Evolutionary conservation across 2,113 vertebrate genomes (phyloP), one percentile per base, ranked within the genome.

Genomic region (Fulica atra): DNA sequence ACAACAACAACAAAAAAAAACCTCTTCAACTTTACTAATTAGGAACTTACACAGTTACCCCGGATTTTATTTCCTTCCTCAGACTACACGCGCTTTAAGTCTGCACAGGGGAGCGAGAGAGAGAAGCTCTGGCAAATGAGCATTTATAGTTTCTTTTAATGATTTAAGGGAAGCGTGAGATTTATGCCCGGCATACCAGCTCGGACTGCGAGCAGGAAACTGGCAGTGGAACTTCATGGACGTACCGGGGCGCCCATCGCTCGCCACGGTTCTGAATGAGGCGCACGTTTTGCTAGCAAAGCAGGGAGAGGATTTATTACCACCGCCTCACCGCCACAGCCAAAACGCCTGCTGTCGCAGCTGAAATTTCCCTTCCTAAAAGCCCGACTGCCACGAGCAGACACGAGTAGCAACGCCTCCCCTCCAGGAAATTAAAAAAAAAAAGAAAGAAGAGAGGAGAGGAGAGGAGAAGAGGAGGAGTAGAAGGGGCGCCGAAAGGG

Each of bases 261-360:
- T 66, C 63, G 4, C 83, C 31, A 48, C 64, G 24, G 96, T 96
- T 82, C 50, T 86, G 95, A 95, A 93, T 69, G 93, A 87, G 95
- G 51, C 56, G 54, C 81, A 85, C 92, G 64, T 86, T 96, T 50
- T 80, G 83, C 81, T 44, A 89, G 90, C 86, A 46, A 86, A 95
- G 96, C 95, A 95, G 59, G 10, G 77, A 70, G 89, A 56, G 96
- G 97, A 97, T 95, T 95, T 76, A 93, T 73, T 23, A 72, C 40
- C 68, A 26, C 73, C 82, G 77, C 87, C 87, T 40, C 68, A 26
- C 73, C 82, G 77, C 87, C 87, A 63, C 44, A 73, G 94, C 89
- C 63, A 20, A 86, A 80, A 87, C 54, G 97, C 88, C 72, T 92
- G 92, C 96, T 96, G 96, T 94, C 77, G 85, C 97, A 97, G 96